Percentiles rank a stretch among this genome's conserved stretches.
Evolutionary conservation across 2,888 invertebrate species (phyloP).

Genomic region (Microchrysa polita): DNA sequence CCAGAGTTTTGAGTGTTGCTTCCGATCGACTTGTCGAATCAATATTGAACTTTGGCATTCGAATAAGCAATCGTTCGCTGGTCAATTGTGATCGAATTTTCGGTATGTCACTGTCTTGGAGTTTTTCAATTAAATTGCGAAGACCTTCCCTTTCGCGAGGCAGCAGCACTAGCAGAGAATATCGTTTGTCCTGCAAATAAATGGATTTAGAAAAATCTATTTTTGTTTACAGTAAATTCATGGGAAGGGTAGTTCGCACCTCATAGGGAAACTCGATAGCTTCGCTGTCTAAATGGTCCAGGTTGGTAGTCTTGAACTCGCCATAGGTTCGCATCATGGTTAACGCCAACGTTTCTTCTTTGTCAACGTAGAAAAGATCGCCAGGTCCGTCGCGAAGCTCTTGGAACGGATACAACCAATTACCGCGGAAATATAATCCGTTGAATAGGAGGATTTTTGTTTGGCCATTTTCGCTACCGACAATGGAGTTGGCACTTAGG

Average conservation of each 20-base stretch:
- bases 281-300: constrained; percentile 73
- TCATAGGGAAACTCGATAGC: constrained; percentile 79
- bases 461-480: constrained; percentile 60
- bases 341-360: constrained; percentile 69
- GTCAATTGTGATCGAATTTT: constrained; percentile 52
- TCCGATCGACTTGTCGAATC: constrained; percentile 73
- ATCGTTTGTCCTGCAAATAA: constrained; percentile 68
- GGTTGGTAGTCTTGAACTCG: constrained; percentile 69
- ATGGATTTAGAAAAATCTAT: constrained; percentile 28
- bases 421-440: constrained; percentile 81
- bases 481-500: constrained; percentile 71
- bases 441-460: constrained; percentile 75
- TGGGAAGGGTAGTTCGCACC: constrained; percentile 64
- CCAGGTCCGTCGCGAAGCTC: constrained; percentile 58
- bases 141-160: constrained; percentile 71
- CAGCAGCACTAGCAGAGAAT: constrained; percentile 68
- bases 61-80: constrained; percentile 64
- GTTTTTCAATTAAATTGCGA: constrained; percentile 67
- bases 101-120: constrained; percentile 64
- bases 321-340: constrained; percentile 76
- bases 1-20: constrained; percentile 68
- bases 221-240: background rate
- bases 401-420: constrained; percentile 77
- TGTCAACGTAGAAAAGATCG: constrained; percentile 73
- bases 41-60: constrained; percentile 70